Base-by-base conservation (phyloP, 2,113 vertebrate species). In the Zootoca vivipara region DNA sequence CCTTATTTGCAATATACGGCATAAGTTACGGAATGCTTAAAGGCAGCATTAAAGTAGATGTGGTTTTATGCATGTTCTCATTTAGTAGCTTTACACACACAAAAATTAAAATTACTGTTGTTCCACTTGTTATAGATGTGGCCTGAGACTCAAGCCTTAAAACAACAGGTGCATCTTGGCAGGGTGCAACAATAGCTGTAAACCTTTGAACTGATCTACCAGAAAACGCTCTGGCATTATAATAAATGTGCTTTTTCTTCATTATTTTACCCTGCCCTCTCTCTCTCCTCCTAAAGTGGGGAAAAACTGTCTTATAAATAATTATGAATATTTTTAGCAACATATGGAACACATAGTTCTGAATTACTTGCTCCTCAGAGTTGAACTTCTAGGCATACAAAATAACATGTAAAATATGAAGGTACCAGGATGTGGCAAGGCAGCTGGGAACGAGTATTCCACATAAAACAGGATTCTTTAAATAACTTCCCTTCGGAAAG, bases 331-430 rank as follows among this genome's bases (percentile, higher is more conserved):
- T 86, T 83, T 73, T 96, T 94, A 96, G 91, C 90, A 91, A 38
- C 89, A 85, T 96, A 96, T 92, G 95, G 94, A 96, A 94, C 89
- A 95, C 90, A 91, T 95, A 95, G 94, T 92, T 96, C 78, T 93
- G 95, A 95, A 95, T 95, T 95, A 95, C 95, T 95, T 92, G 93
- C 93, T 94, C 92, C 93, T 83, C 90, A 93, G 85, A 86, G 94
- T 83, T 88, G 89, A 95, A 96, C 91, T 90, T 93, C 94, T 96
- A 97, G 93, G 95, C 95, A 95, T 96, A 96, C 93, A 96, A 96
- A 97, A 95, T 94, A 95, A 96, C 89, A 90, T 94, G 92, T 96
- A 94, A 95, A 94, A 95, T 95, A 94, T 91, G 93, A 95, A 90
- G 90, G 82, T 95, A 95, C 92, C 89, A 87, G 92, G 95, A 94